A percentile compares a stretch with the other conserved stretches of the same genome.
Evolutionary conservation across 2,113 vertebrate genomes (phyloP).

Genomic region (Oriolus oriolus): DNA sequence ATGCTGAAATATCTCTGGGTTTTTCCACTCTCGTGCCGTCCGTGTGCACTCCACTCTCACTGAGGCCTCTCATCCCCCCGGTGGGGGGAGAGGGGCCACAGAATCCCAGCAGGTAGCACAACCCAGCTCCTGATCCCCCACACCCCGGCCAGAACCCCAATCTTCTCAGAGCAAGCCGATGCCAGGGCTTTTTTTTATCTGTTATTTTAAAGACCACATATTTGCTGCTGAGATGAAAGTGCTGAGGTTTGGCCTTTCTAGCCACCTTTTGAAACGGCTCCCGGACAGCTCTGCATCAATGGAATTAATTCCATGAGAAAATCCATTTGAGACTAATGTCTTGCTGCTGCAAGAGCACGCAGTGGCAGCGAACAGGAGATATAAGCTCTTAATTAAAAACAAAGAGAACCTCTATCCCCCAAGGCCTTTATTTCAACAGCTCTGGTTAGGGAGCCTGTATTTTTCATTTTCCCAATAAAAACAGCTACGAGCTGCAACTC

Average conservation of each 20-base stretch:
- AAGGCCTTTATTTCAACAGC: constrained; percentile 19
- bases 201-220: background rate
- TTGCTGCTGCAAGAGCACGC: background rate
- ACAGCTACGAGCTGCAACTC: background rate
- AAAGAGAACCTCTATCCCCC: constrained; percentile 37
- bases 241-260: constrained; percentile 19
- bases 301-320: constrained; percentile 21
- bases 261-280: background rate
- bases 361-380: background rate
- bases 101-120: background rate
- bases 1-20: background rate
- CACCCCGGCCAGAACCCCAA: background rate
- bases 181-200: background rate
- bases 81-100: background rate
- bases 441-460: constrained; percentile 3
- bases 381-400: constrained; percentile 59
- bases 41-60: background rate
- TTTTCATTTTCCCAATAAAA: constrained; percentile 30
- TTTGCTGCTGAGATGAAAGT: constrained; percentile 33
- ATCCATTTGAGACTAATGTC: background rate
- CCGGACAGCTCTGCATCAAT: background rate
- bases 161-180: background rate
- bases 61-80: background rate
- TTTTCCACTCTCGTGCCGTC: background rate
- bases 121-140: background rate